Conservation (phyloP, 2,888 invertebrate genomes). For the Acronicta psi region DNA sequence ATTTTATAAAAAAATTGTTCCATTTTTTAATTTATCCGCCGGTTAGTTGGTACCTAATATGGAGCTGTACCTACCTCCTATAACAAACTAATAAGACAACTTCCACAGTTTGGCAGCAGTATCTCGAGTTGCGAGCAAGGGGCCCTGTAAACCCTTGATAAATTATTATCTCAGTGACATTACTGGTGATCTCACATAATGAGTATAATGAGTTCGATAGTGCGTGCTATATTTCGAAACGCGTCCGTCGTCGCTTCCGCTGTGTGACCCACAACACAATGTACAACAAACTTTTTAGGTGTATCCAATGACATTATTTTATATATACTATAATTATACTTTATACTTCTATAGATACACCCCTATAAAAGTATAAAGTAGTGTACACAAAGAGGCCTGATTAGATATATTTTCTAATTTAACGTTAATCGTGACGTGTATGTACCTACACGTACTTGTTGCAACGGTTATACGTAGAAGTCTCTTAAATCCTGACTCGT, state of each 20-base stretch:
- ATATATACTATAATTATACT: no score
- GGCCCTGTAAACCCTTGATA: constrained; percentile 62
- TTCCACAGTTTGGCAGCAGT: constrained; percentile 37
- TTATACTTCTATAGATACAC: no score
- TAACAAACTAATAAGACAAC: constrained; percentile 37
- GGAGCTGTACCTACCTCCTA: constrained; percentile 11
- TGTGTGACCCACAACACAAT: constrained; percentile 79
- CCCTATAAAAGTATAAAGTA: no score
- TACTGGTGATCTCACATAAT: constrained; percentile 72
- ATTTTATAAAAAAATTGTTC: no score
- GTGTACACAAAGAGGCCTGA: no score
- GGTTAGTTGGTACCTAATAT: constrained; percentile 11
- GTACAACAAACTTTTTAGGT: constrained; percentile 67
- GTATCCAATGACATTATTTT: constrained; percentile 44
- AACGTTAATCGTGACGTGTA: no score
- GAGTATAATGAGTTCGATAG: constrained; percentile 80
- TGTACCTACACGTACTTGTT: no score
- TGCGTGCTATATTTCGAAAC: constrained; percentile 83
- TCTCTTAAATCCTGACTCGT: no score
- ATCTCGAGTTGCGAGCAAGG: constrained; percentile 28
- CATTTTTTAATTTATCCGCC: no score
- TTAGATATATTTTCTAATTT: no score
- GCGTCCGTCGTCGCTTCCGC: constrained; percentile 82
- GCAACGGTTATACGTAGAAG: no score
- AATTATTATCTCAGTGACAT: constrained; percentile 70